Evolutionary conservation across 1,140 invertebrate species (phyloP).

Genomic region (Musca domestica): DNA sequence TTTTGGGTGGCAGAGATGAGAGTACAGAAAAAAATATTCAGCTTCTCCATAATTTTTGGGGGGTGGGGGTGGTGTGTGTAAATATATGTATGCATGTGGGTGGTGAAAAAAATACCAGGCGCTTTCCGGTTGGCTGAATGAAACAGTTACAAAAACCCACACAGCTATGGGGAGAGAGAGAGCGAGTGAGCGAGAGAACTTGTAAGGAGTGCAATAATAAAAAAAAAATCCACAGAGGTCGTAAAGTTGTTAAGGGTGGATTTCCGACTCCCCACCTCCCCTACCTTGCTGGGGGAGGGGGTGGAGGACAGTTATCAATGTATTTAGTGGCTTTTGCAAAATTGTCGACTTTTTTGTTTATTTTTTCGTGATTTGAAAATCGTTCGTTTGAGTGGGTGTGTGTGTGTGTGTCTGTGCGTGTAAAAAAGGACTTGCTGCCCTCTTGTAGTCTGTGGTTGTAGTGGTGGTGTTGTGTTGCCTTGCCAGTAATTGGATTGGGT

Average conservation of each 20-base stretch:
- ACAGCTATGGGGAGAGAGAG: too few relatives aligned
- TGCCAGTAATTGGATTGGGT: too few relatives aligned
- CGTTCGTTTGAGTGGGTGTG: constrained; percentile 1
- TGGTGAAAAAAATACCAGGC: constrained; percentile 44
- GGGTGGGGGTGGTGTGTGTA: not conserved
- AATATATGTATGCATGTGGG: constrained; percentile 9
- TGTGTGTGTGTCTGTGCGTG: not conserved
- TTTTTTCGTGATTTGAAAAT: constrained; percentile 23
- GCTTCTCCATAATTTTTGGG: not conserved
- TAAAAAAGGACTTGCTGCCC: not conserved
- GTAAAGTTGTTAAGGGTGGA: constrained; percentile 30
- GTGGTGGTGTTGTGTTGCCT: constrained; percentile 12
- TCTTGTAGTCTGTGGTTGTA: constrained; percentile 10
- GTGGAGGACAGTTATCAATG: constrained; percentile 45
- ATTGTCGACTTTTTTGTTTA: constrained; percentile 47
- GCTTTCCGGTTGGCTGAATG: constrained; percentile 52
- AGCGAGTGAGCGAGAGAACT: too few relatives aligned
- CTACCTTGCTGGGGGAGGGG: too few relatives aligned
- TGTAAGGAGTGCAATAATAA: not conserved
- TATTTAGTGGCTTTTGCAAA: constrained; percentile 51
- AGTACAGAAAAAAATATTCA: not conserved
- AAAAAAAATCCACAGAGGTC: not conserved
- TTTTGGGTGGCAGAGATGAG: constrained; percentile 26
- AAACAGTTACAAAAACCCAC: too few relatives aligned
- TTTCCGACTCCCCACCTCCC: too few relatives aligned